Conservation (phyloP, 2,888 invertebrate genomes). For the Aphrophora alni region DNA sequence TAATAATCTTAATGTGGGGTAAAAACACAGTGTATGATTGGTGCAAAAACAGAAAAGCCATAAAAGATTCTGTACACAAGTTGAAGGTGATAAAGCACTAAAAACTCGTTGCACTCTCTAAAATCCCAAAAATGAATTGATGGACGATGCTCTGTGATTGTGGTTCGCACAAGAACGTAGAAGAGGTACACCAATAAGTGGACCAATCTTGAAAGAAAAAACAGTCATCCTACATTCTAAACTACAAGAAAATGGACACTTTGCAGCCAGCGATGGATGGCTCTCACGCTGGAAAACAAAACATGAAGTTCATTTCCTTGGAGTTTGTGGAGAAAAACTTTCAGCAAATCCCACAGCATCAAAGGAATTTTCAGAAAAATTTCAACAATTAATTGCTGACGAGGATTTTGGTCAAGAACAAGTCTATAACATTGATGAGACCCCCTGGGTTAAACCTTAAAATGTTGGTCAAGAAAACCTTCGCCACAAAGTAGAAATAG, state of each 20-base stretch:
- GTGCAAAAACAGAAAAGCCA: too few relatives aligned
- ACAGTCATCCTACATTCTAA: slow-evolving; percentile 42
- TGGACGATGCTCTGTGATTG: too few relatives aligned
- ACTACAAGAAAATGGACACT: slow-evolving; percentile 31
- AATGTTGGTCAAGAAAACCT: slow-evolving; percentile 9
- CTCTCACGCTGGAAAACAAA: slow-evolving; percentile 41
- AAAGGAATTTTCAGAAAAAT: slow-evolving; percentile 24
- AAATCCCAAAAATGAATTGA: too few relatives aligned
- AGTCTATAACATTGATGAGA: slow-evolving; percentile 17
- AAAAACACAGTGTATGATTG: too few relatives aligned
- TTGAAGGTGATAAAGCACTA: too few relatives aligned
- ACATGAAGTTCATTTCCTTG: slow-evolving; percentile 38
- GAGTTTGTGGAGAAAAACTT: slow-evolving; percentile 41
- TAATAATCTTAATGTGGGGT: too few relatives aligned
- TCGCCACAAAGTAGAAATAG: neutral
- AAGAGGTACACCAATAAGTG: too few relatives aligned
- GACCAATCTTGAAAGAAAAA: too few relatives aligned
- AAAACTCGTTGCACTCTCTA: too few relatives aligned
- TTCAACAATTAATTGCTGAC: neutral
- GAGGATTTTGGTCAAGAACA: neutral
- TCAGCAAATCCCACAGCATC: slow-evolving; percentile 35
- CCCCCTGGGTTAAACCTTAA: neutral
- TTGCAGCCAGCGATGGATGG: slow-evolving; percentile 43
- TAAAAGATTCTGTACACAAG: too few relatives aligned
- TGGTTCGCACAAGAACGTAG: too few relatives aligned